These are phyloP conservation scores for Alsophila aescularia DNA, from an alignment of 2,888 invertebrate species.

Conservation along the genomic window DNA sequence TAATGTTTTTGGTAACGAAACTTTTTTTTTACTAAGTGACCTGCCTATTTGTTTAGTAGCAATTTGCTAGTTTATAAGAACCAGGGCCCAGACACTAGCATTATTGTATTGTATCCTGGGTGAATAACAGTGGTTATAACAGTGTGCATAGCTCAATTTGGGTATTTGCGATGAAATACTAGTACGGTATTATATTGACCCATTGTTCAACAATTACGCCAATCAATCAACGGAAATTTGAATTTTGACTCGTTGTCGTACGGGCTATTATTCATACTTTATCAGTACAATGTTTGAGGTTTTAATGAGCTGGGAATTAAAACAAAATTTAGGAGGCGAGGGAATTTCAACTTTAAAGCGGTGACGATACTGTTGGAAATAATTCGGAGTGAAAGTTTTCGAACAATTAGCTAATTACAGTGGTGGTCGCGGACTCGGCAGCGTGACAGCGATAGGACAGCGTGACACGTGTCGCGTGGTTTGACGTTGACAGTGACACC, in stretches of 20 bases:
- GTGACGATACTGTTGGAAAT: slow-evolving; percentile 7
- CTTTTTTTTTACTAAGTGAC: no score
- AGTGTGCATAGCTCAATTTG: background rate
- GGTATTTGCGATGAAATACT: background rate
- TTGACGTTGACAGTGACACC: slow-evolving; percentile 44
- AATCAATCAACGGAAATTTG: slow-evolving; percentile 38
- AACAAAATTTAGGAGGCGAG: slow-evolving; percentile 3
- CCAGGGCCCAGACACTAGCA: no score
- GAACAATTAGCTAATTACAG: slow-evolving; percentile 73
- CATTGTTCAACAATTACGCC: slow-evolving; percentile 8
- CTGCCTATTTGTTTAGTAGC: no score
- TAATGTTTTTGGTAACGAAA: no score
- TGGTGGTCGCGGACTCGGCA: slow-evolving; percentile 30
- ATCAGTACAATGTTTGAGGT: slow-evolving; percentile 37
- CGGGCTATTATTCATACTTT: slow-evolving; percentile 45
- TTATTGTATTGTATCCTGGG: background rate
- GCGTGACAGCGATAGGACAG: slow-evolving; percentile 43
- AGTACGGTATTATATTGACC: background rate
- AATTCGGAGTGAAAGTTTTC: slow-evolving; percentile 29
- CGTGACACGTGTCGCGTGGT: slow-evolving; percentile 56
- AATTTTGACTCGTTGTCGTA: slow-evolving; percentile 46
- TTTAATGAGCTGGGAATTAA: slow-evolving; percentile 59
- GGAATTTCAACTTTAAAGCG: slow-evolving; percentile 19
- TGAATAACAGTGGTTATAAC: background rate
- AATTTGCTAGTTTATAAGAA: no score